These are phyloP conservation scores for Ptychadena robeensis DNA, from an alignment of 2,797 vertebrate species.

Conservation along the genomic window DNA sequence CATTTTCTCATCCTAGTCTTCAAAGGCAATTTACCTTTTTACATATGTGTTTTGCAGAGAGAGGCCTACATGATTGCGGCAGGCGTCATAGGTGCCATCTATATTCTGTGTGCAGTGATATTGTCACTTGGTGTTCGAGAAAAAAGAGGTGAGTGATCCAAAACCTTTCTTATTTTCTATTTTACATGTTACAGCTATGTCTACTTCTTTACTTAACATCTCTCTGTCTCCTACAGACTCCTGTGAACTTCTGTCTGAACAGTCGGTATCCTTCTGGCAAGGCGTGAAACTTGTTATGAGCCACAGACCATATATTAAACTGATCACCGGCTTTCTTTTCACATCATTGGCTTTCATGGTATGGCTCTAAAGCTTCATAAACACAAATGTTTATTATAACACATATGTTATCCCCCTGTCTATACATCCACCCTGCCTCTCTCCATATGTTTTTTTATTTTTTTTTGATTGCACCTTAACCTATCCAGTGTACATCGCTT, in stretches of 20 bases:
- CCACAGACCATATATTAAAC: conserved; percentile 85
- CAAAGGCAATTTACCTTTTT: background rate
- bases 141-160: conserved; percentile 77
- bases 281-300: conserved; percentile 87
- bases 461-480: too few relatives aligned
- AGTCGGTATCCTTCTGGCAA: conserved; percentile 80
- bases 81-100: conserved; percentile 85
- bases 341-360: conserved; percentile 96
- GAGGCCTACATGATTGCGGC: conserved; percentile 88
- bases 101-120: conserved; percentile 83
- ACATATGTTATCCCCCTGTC: background rate
- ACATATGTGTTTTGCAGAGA: conserved; percentile 74
- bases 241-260: conserved; percentile 67
- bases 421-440: background rate
- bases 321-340: conserved; percentile 91
- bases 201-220: background rate
- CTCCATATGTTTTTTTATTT: too few relatives aligned
- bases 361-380: conserved; percentile 52
- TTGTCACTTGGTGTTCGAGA: conserved; percentile 86
- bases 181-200: background rate
- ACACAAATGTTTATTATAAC: background rate
- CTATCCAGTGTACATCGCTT: too few relatives aligned
- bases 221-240: conserved; percentile 72
- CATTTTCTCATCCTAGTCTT: background rate
- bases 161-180: background rate